Base-by-base conservation (phyloP, 2,888 invertebrate genomes). In the Chloroclysta siterata region DNA sequence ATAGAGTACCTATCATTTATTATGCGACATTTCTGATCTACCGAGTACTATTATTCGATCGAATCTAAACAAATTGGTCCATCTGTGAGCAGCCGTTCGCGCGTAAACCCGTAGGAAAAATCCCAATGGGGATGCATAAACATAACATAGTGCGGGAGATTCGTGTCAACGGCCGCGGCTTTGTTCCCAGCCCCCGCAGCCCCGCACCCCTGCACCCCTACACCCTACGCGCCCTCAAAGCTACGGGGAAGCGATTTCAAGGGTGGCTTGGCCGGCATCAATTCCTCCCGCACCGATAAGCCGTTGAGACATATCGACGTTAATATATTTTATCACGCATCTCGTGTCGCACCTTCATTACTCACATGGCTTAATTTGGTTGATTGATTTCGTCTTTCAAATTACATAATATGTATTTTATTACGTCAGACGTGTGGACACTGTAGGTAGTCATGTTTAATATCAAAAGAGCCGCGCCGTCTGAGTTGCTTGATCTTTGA, bases 111-210 rank as follows among this genome's bases (percentile, higher is more conserved):
- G 77, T 84, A 81, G 84, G 83, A 84, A 87, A 88, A 88, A 88
- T 87, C 83, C 86, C 82, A 80, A 84, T 84, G 78, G 36, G 79
- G 82, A 87, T 88, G 88, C 83, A 85, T 85, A 92, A 90, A 92
- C 90, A 90, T 78, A 90, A 92, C 90, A 90, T 78, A 81, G 82
- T 75, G 79, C 80, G 81, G 81, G 84, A 86, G 88, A 89, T 86
- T 85, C 86, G 90, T 89, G 92, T 92, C 91, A 92, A 92, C 87
- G 91, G 88, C 91, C 91, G 85, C 83, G 77, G 83, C 80, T 79
- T 82, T 84, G 82, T 83, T 71, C 79, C 76, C 73, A 64, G 70
- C 80, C 77, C 77, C 33, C 33, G 29, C 29, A 29, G 6, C n/a
- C n/a, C n/a, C n/a, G 22, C 22, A 33, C 33, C 33, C 33, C 68